Percentiles rank a stretch among this genome's conserved stretches.
phyloP scores from a whole-genome alignment of 2,113 vertebrate genomes.

The Taxidea taxus region DNA sequence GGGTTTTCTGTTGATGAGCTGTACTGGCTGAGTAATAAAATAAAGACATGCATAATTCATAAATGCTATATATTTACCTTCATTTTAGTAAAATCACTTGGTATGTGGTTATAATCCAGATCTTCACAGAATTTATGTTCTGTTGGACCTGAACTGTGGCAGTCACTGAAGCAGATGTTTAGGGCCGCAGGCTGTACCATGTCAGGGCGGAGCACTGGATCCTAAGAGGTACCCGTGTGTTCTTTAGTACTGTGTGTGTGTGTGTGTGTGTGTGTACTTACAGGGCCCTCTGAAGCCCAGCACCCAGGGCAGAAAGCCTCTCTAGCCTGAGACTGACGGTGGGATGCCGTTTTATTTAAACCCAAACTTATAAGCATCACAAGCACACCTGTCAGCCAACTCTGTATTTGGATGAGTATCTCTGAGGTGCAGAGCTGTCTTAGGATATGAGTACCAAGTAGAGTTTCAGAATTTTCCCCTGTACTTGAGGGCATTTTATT shows the following conservation, averaged over 20 bases:
- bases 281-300: not conserved
- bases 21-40: not conserved
- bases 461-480: constrained; percentile 6
- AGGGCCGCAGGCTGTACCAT: not conserved
- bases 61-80: not conserved
- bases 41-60: not conserved
- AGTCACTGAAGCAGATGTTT: not conserved
- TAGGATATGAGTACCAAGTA: not conserved
- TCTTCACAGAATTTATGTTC: not conserved
- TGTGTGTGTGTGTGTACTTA: not conserved
- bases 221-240: not conserved
- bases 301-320: not conserved
- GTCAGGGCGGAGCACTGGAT: not conserved
- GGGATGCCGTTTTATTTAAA: not conserved
- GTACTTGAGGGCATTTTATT: constrained; percentile 45
- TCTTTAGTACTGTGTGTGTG: not conserved
- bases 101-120: not conserved
- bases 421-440: not conserved
- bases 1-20: not conserved
- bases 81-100: not conserved
- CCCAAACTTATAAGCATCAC: not conserved
- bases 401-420: not conserved
- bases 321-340: not conserved
- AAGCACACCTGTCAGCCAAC: not conserved
- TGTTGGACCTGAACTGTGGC: not conserved